These are phyloP conservation scores for Sprattus sprattus DNA, from an alignment of 2,113 vertebrate genomes.

Conservation along the genomic window DNA sequence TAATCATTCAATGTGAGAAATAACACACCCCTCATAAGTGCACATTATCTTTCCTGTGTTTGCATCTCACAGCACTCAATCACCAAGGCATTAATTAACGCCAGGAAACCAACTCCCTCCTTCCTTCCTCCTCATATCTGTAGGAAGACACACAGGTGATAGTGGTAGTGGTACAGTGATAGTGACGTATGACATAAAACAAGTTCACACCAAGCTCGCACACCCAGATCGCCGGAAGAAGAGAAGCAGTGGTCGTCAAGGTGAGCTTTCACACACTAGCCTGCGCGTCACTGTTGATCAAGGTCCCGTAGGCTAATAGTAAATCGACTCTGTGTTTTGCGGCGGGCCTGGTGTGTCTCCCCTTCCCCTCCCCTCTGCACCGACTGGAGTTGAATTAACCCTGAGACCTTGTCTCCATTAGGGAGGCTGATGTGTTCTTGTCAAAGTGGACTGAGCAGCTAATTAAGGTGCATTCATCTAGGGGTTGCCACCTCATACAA, in stretches of 20 bases:
- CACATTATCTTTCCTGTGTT: constrained; percentile 59
- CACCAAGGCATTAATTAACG: constrained; percentile 66
- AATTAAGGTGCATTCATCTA: constrained; percentile 49
- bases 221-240: neutral
- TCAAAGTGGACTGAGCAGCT: constrained; percentile 44
- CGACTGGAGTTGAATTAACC: constrained; percentile 52
- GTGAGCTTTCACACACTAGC: neutral
- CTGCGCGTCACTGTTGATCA: neutral
- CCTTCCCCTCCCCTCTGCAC: constrained; percentile 20
- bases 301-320: constrained; percentile 19
- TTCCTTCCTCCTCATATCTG: constrained; percentile 33
- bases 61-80: constrained; percentile 56
- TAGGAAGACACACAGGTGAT: constrained; percentile 27
- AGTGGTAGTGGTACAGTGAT: neutral
- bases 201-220: neutral
- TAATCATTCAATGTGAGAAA: constrained; percentile 61
- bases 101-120: constrained; percentile 56
- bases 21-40: constrained; percentile 51
- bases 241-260: neutral
- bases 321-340: constrained; percentile 28
- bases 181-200: neutral
- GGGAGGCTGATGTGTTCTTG: constrained; percentile 45
- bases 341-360: constrained; percentile 27
- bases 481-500: constrained; percentile 42
- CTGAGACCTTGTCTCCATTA: constrained; percentile 48